Evolutionary conservation across 2,888 invertebrate genomes (phyloP).

Genomic region (Crepidodera aurea): DNA sequence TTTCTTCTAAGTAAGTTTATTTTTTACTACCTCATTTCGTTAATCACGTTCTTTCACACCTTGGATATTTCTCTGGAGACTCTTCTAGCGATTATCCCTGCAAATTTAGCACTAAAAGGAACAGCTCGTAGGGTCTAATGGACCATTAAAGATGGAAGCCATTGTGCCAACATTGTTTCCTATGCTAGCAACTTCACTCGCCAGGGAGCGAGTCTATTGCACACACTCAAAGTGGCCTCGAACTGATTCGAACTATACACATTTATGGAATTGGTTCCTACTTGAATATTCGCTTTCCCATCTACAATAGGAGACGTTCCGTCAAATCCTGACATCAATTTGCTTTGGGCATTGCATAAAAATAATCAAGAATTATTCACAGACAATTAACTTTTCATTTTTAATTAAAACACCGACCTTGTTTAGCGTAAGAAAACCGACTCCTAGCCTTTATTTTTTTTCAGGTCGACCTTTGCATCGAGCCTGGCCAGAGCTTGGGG

Average conservation of each 20-base stretch:
- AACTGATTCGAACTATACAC: too few relatives aligned
- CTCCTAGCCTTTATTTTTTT: conserved; percentile 39
- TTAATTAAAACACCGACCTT: too few relatives aligned
- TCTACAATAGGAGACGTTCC: too few relatives aligned
- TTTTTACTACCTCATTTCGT: background rate
- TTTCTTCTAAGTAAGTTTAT: too few relatives aligned
- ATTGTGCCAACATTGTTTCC: conserved; percentile 5
- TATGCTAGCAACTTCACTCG: background rate
- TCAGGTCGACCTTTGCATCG: conserved; percentile 86
- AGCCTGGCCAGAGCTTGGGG: conserved; percentile 90
- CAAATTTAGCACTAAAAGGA: conserved; percentile 3
- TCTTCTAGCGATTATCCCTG: background rate
- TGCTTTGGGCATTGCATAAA: too few relatives aligned
- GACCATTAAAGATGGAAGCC: conserved; percentile 9
- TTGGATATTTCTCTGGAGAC: background rate
- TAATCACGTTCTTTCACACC: background rate
- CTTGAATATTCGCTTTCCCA: too few relatives aligned
- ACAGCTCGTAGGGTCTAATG: conserved; percentile 2
- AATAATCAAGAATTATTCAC: too few relatives aligned
- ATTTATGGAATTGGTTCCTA: too few relatives aligned
- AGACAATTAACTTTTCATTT: too few relatives aligned
- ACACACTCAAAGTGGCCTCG: too few relatives aligned
- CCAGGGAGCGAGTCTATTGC: background rate
- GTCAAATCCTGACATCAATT: too few relatives aligned
- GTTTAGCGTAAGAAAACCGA: background rate